Evolutionary conservation across 2,113 vertebrate species (phyloP).

Genomic region (Numida meleagris): DNA sequence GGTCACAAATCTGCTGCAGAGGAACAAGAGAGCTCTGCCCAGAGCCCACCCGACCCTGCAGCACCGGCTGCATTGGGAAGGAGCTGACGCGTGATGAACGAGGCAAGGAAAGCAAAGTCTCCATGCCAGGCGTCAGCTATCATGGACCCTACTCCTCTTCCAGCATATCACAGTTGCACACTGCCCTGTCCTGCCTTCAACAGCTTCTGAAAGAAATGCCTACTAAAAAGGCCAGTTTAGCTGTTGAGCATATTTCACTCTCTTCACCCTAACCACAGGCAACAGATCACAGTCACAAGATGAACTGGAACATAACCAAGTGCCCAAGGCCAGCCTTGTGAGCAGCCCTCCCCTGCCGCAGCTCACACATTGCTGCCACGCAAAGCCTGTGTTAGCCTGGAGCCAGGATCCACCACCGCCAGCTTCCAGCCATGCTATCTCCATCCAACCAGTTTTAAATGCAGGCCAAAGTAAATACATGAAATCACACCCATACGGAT

Average conservation of each 20-base stretch:
- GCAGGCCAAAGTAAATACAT: not conserved
- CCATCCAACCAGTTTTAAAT: not conserved
- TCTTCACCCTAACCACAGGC: not conserved
- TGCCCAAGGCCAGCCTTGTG: not conserved
- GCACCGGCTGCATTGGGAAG: accelerated
- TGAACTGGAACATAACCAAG: not conserved
- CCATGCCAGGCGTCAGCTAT: not conserved
- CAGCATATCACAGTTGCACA: not conserved
- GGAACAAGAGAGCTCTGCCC: not conserved
- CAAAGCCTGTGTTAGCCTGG: not conserved
- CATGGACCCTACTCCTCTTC: not conserved
- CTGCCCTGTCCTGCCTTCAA: not conserved
- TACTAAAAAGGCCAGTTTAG: not conserved
- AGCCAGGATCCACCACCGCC: not conserved
- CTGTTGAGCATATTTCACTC: not conserved
- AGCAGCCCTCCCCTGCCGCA: not conserved
- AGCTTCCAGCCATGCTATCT: not conserved
- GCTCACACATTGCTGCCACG: not conserved
- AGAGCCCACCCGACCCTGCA: not conserved
- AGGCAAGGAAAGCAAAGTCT: not conserved
- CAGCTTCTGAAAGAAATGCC: not conserved
- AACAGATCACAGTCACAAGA: not conserved
- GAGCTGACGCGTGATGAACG: accelerated
- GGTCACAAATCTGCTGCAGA: not conserved
- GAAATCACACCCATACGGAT: not conserved